A percentile compares a stretch with the other conserved stretches of the same genome.
These are phyloP conservation scores for Sinocyclocheilus grahami DNA, from an alignment of 2,113 vertebrate genomes.

Conservation along the genomic window DNA sequence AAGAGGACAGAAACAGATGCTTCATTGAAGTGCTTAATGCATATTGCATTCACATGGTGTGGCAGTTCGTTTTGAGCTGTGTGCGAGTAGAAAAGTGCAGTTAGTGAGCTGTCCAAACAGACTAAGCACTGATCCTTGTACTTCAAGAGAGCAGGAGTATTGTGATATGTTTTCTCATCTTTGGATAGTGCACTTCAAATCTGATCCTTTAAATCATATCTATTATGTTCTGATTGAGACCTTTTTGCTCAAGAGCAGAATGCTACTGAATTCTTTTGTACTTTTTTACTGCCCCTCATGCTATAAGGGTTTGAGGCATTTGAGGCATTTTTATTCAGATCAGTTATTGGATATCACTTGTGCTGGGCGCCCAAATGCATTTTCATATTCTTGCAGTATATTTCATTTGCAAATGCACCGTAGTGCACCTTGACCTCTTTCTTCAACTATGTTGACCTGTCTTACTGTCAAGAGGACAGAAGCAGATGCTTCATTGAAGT, in stretches of 20 bases:
- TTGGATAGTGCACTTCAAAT: background rate
- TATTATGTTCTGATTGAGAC: background rate
- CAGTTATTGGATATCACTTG: background rate
- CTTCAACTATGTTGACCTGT: background rate
- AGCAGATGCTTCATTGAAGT: background rate
- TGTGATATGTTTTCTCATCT: background rate
- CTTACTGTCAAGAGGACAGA: background rate
- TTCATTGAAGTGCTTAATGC: background rate
- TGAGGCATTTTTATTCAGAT: too few relatives aligned
- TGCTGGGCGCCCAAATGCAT: background rate
- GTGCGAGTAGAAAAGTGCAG: background rate
- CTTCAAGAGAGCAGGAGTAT: background rate
- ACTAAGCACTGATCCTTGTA: background rate
- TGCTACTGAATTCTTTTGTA: too few relatives aligned
- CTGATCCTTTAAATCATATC: background rate
- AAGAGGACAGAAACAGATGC: background rate
- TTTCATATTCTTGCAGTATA: background rate
- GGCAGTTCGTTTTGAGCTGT: background rate
- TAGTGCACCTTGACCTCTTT: constrained; percentile 10
- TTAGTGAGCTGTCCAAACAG: background rate
- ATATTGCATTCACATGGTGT: constrained; percentile 1
- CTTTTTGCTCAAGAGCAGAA: background rate
- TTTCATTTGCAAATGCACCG: background rate
- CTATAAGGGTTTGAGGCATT: too few relatives aligned
- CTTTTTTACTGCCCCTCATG: too few relatives aligned